A percentile compares a stretch with the other conserved stretches of the same genome.
Conservation (phyloP, 2,113 vertebrate genomes). For the Ploceus nigricollis region DNA sequence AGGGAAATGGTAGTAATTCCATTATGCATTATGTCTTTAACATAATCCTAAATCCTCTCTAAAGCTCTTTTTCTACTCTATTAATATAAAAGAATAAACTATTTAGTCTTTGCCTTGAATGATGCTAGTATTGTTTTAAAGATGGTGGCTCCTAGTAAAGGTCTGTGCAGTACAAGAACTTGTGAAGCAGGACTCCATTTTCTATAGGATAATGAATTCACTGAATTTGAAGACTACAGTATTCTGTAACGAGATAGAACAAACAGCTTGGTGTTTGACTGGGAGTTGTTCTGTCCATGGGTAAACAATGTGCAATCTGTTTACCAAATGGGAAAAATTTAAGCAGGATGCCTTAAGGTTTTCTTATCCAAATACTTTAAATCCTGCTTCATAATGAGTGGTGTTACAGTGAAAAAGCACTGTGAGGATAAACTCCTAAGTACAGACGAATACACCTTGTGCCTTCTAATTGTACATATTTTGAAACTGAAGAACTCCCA, state of each 20-base stretch:
- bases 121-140: neutral
- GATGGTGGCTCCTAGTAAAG: neutral
- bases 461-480: neutral
- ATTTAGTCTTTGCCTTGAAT: neutral
- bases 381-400: neutral
- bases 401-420: neutral
- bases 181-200: neutral
- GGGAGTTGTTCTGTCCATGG: neutral
- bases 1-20: conserved; percentile 20
- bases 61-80: conserved; percentile 30
- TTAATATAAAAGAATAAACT: conserved; percentile 35
- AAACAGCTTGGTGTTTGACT: neutral
- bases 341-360: neutral
- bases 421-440: neutral
- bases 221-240: neutral
- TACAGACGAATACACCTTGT: neutral
- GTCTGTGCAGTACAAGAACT: neutral
- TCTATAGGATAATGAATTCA: neutral
- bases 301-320: neutral
- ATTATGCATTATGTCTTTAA: conserved; percentile 16
- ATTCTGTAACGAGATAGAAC: neutral
- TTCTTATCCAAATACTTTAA: neutral
- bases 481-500: neutral
- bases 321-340: neutral
- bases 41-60: conserved; percentile 43